Conservation (phyloP, 2,797 vertebrate genomes). For the Sitta carolinensis region DNA sequence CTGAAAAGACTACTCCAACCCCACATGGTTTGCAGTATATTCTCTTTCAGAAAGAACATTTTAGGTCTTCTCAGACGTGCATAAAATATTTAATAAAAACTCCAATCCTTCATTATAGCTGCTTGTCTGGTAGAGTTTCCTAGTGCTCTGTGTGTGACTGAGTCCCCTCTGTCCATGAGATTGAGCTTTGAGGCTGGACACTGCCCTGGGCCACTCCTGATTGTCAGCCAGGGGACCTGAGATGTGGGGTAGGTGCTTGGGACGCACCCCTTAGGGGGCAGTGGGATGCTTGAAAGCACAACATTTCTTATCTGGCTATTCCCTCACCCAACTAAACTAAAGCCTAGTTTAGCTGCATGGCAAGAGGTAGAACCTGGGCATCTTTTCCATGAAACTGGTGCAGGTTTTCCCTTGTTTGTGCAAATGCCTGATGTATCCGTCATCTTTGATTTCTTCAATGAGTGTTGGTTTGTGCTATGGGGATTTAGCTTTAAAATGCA, state of each 20-base stretch:
- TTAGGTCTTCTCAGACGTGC: not conserved
- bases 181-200: not conserved
- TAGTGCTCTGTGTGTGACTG: not conserved
- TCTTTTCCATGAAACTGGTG: not conserved
- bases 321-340: not conserved
- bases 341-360: accelerated
- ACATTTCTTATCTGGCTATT: not conserved
- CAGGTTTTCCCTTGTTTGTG: not conserved
- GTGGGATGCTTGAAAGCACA: not conserved
- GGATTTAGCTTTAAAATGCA: not conserved
- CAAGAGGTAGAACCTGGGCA: not conserved
- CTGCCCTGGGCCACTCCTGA: not conserved
- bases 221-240: not conserved
- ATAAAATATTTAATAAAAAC: not conserved
- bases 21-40: accelerated
- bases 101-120: not conserved
- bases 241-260: not conserved
- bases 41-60: not conserved
- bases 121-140: not conserved
- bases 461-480: not conserved
- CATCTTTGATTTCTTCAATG: not conserved
- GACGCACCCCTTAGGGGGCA: accelerated
- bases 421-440: not conserved
- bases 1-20: not conserved
- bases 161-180: accelerated